Evolutionary conservation across 2,797 vertebrate genomes (phyloP), one percentile per base, ranked within the genome.

Genomic region (Limnodromus scolopaceus): DNA sequence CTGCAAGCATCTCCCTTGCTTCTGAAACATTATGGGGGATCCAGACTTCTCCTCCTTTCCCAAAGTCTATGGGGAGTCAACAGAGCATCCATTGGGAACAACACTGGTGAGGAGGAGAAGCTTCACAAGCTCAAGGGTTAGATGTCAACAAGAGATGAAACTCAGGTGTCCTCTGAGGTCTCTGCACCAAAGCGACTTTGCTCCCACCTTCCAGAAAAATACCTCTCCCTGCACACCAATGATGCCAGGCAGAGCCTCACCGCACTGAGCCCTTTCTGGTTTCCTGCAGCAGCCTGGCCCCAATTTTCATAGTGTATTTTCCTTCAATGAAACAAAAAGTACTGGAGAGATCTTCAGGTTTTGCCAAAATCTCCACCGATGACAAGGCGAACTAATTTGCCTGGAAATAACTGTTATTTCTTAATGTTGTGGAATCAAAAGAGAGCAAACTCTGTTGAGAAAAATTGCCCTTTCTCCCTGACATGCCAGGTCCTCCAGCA

Each of bases 401-500:
- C 82, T 80, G 54, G 86, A 94, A 88, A 80, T 38, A 36, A n/a
- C 49, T 68, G 19, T 12, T 54, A 53, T 36, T 86, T 92, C 55
- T 60, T 38, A 36, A 43, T 13, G 23, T 5, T 61, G 38, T 19
- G 66, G 84, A 63, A 91, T 16, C 15, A 49, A 58, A 58, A 68
- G 57, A 86, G 41, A 89, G 68, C 38, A 78, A 27, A 30, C 5
- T 18, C 32, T 36, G 65, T 7, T 5, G 58, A 79, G 92, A 54
- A 87, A 81, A 39, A 54, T 54, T 74, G 63, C 88, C 46, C 46
- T 93, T 90, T 90, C 81, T 88, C 66, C 79, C 54, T 94, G 63
- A 93, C 68, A 49, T 48, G 64, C 61, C 95, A 87, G 72, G 38
- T 74, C 70, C 61, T 84, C 14, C 82, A 94, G 74, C 87, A 93